phyloP scores from a whole-genome alignment of 2,797 vertebrate species.

The Morus bassanus region DNA sequence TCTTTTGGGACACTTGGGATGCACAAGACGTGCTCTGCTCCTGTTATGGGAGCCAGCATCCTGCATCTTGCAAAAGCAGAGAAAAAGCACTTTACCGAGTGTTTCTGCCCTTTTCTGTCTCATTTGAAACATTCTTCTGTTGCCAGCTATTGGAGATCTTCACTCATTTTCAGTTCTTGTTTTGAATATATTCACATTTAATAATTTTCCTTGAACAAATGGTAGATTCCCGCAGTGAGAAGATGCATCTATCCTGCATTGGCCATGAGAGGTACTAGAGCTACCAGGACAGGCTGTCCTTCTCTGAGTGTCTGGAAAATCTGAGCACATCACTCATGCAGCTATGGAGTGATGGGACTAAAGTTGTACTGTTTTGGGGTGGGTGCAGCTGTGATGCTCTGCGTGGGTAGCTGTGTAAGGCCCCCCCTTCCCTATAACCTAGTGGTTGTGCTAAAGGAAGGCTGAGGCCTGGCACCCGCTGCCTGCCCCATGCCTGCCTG shows the following conservation, averaged over 20 bases:
- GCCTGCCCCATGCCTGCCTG: not conserved
- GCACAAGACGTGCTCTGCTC: not conserved
- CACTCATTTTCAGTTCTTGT: not conserved
- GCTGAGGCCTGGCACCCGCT: fast-evolving
- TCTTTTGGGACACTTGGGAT: not conserved
- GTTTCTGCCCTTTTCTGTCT: not conserved
- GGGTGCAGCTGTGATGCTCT: not conserved
- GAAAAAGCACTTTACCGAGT: not conserved
- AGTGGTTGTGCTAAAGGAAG: not conserved
- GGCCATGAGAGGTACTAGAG: not conserved
- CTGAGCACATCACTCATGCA: not conserved
- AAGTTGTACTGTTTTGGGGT: fast-evolving
- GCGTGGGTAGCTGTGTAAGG: not conserved
- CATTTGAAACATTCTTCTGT: not conserved
- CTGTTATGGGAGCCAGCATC: not conserved
- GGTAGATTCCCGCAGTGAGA: not conserved
- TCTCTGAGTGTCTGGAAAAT: not conserved
- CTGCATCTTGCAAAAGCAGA: not conserved
- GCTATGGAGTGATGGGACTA: not conserved
- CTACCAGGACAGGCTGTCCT: fast-evolving
- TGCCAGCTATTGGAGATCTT: not conserved
- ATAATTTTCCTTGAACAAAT: not conserved
- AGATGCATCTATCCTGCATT: not conserved
- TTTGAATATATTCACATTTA: not conserved
- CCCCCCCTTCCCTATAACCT: not conserved